Percentiles rank a stretch among this genome's conserved stretches.
Conservation (phyloP, 2,113 vertebrate species). For the Gallinago undulata region DNA sequence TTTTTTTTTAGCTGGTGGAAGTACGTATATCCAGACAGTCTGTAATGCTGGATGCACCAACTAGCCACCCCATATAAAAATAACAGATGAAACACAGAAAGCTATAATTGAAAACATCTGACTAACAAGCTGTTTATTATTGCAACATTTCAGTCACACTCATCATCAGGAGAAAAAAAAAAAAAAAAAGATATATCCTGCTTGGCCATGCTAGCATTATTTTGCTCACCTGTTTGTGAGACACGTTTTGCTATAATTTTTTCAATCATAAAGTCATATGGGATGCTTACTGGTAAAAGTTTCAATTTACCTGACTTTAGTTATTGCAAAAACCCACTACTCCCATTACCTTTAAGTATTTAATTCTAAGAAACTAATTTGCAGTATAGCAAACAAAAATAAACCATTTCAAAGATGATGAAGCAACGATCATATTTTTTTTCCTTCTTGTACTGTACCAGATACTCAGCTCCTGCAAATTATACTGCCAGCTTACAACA, state of each 20-base stretch:
- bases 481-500: not conserved
- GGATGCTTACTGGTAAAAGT: not conserved
- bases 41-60: not conserved
- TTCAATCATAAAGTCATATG: not conserved
- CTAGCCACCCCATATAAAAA: not conserved
- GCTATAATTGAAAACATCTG: not conserved
- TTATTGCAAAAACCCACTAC: not conserved
- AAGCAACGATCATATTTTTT: not conserved
- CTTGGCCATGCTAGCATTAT: not conserved
- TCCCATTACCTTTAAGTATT: constrained; percentile 13
- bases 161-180: not conserved
- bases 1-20: not conserved
- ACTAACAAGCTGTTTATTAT: not conserved
- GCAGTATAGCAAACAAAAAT: not conserved
- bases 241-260: not conserved
- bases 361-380: constrained; percentile 4
- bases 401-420: not conserved
- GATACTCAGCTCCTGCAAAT: not conserved
- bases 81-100: not conserved
- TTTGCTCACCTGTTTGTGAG: not conserved
- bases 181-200: not conserved
- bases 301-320: constrained; percentile 21
- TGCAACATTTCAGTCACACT: not conserved
- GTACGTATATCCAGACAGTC: not conserved
- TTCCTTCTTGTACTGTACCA: not conserved